Percentiles rank a stretch among this genome's conserved stretches.
Conservation (phyloP, 92 coral and sea anemone species). For the Parazoanthus atlanticus region DNA sequence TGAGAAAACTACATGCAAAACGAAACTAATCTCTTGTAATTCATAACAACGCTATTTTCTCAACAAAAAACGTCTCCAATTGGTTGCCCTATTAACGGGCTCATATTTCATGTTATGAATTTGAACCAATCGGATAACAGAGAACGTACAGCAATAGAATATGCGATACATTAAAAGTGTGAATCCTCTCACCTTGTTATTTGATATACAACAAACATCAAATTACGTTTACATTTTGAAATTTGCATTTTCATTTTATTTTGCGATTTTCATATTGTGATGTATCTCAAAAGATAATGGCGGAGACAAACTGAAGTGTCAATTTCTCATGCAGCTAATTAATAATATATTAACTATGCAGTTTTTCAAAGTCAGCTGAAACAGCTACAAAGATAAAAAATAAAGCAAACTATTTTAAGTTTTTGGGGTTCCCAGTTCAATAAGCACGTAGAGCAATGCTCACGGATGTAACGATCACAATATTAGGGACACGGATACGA, state of each 20-base stretch:
- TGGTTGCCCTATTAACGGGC: conserved; percentile 9
- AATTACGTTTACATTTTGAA: neutral
- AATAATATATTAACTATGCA: neutral
- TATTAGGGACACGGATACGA: neutral
- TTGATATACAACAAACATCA: neutral
- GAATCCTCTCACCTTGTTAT: neutral
- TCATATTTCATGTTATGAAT: neutral
- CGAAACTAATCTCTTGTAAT: neutral
- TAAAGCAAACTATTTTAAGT: neutral
- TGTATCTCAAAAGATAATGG: neutral
- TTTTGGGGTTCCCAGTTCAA: neutral
- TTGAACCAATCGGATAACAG: conserved; percentile 5
- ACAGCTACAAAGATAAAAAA: neutral
- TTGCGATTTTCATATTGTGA: neutral
- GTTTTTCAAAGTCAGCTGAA: neutral
- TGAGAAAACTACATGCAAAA: neutral
- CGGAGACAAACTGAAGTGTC: neutral
- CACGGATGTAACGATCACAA: neutral
- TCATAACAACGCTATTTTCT: conserved; percentile 34
- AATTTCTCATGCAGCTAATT: neutral
- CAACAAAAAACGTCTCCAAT: conserved; percentile 16
- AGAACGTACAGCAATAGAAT: neutral
- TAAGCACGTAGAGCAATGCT: neutral
- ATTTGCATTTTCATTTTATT: neutral
- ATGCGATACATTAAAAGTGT: neutral